Base-by-base conservation (phyloP, 2,797 vertebrate genomes). In the Centroberyx gerrardi region DNA sequence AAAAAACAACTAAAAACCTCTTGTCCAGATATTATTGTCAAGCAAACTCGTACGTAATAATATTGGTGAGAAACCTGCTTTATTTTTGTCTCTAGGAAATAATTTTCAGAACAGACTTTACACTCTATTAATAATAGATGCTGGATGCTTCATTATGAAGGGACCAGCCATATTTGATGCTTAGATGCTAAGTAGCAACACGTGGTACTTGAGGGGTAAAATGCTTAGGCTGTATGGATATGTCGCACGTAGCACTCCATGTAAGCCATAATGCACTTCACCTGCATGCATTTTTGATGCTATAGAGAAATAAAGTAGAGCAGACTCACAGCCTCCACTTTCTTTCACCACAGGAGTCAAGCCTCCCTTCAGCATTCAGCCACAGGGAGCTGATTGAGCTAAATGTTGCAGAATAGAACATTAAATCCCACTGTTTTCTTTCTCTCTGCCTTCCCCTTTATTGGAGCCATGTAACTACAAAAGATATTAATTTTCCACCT, bases 331-430 rank as follows among this genome's bases (percentile, higher is more conserved):
- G 83, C 78, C 84, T 88, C 68, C 87, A 86, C 88, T 90, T 89
- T 80, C 80, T 78, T 55, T 89, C 92, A 76, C 90, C 46, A 8
- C 82, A 42, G 86, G 88, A 88, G 78, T 64, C 10, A 7, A 87
- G 56, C 78, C 85, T 85, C 88, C 87, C 72, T 33, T 87, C 52
- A 84, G 87, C 62, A 33, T 77, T 68, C 76, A 91, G 77, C 88
- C 86, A 87, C 84, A 74, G 88, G 84, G 81, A 93, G 85, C 91
- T 91, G 92, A 93, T 93, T 92, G 90, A 88, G 87, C 89, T 89
- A 91, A 93, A 90, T 91, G 90, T 82, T 90, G 87, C 89, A 92
- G 86, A 89, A 90, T 85, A 74, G 78, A 80, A 74, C 72, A 48
- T 22, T 15, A 62, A 29, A 48, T 38, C 61, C 28, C 42, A 28